Evolutionary conservation across 2,113 vertebrate genomes (phyloP), one percentile per base, ranked within the genome.

Genomic region (Ailurus styani): DNA sequence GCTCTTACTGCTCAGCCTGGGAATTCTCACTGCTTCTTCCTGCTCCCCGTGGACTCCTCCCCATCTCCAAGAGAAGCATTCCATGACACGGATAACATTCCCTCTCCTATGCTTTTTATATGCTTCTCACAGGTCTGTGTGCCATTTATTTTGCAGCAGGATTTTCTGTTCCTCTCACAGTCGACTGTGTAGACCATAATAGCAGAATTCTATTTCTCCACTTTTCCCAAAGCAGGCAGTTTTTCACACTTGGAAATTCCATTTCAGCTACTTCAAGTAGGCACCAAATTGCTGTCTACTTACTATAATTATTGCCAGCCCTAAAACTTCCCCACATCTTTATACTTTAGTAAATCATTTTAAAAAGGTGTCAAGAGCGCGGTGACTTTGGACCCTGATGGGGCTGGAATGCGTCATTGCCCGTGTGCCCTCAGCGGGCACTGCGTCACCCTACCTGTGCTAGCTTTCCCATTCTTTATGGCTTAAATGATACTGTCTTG

Each of bases 181-280:
- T 31, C 62, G 34, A 10, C 81, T 31, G 37, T 6, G 50, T 68
- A n/a, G 78, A 50, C 68, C n/a, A 3, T 52, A 81, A 64, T 37
- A 45, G 83, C 45, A 90, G 40, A 40, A 66, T 72, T 64, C 3
- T 21, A 55, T 72, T 88, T 88, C 37, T 81, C 68, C 23, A 57
- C 81, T 81, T 95, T 54, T 29, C 77, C 27, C 73, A 90, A 93
- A 95, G 66, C 52, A n/a, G 86, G 27, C n/a, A 57, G 37, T 57
- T 95, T 81, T 47, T 73, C 66, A 66, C 78, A 64, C 84, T 72
- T 93, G 72, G 83, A 87, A 82, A 97, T 91, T 70, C 70, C 62
- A 83, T 90, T 97, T 95, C 40, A 23, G 82, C 31, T 82, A 5
- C 73, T 92, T 34, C 66, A 81, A 91, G 79, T 47, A 50, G 60